Conservation (phyloP, 2,113 vertebrate genomes). For the Brachirus orientalis region DNA sequence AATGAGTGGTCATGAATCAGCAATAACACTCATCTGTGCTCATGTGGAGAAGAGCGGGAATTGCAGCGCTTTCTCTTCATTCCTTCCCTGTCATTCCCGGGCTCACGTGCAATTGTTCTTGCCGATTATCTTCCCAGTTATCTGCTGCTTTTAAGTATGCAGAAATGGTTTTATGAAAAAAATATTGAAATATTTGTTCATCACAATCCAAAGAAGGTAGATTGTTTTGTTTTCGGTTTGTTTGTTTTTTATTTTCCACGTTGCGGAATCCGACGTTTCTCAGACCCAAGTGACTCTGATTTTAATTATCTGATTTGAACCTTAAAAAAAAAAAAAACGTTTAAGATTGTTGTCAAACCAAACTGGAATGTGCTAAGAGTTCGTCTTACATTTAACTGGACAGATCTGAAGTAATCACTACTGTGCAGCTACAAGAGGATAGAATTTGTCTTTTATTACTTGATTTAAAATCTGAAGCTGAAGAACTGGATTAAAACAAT, state of each 20-base stretch:
- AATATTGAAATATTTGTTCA: conserved; percentile 10
- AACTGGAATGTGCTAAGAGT: conserved; percentile 50
- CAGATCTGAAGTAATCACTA: conserved; percentile 38
- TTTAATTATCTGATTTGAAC: conserved; percentile 32
- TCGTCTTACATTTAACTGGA: conserved; percentile 35
- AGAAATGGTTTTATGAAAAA: conserved; percentile 38
- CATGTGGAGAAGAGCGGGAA: conserved; percentile 75
- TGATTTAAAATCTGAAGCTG: conserved; percentile 23
- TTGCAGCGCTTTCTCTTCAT: conserved; percentile 75
- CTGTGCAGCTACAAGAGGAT: conserved; percentile 55
- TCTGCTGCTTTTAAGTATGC: conserved; percentile 30
- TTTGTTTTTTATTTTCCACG: conserved; percentile 10
- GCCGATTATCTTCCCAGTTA: conserved; percentile 53
- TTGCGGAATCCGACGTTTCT: conserved; percentile 25
- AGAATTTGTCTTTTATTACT: conserved; percentile 17
- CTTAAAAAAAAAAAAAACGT: too few species aligned
- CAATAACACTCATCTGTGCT: conserved; percentile 88
- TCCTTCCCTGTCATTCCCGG: conserved; percentile 86
- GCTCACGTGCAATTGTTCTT: conserved; percentile 93
- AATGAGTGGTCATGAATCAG: conserved; percentile 85
- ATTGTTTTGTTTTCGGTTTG: conserved; percentile 26
- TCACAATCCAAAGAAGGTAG: conserved; percentile 71
- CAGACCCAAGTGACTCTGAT: conserved; percentile 29
- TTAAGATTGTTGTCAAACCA: conserved; percentile 53
- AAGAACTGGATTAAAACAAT: conserved; percentile 15